Evolutionary conservation across 2,113 vertebrate species (phyloP).

Genomic region (Nothobranchius furzeri): DNA sequence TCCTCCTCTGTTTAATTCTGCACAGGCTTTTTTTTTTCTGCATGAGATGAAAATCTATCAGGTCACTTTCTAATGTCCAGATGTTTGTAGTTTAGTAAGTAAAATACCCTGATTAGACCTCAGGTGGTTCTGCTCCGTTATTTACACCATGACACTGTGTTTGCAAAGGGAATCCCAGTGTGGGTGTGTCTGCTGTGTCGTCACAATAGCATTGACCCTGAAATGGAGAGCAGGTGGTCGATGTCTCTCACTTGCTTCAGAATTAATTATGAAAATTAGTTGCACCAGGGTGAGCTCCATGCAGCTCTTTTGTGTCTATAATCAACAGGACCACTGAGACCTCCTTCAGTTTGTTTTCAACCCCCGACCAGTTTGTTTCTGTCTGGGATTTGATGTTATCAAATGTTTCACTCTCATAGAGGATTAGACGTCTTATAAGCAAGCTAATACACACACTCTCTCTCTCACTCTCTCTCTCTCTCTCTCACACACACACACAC

Average conservation of each 20-base stretch:
- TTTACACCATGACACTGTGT: slow-evolving; percentile 23
- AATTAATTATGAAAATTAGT: slow-evolving; percentile 75
- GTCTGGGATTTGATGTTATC: slow-evolving; percentile 6
- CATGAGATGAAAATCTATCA: slow-evolving; percentile 31
- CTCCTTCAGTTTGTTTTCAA: background rate
- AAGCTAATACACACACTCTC: slow-evolving; percentile 23
- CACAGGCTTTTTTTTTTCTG: slow-evolving; percentile 32
- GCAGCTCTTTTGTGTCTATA: slow-evolving; percentile 39
- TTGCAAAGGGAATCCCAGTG: slow-evolving; percentile 52
- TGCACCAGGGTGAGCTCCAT: slow-evolving; percentile 47
- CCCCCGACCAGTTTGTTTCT: background rate
- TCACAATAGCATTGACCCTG: slow-evolving; percentile 45
- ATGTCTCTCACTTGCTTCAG: slow-evolving; percentile 47
- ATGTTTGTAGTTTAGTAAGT: background rate
- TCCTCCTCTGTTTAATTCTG: too few relatives aligned
- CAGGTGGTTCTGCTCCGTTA: slow-evolving; percentile 17
- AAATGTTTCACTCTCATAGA: slow-evolving; percentile 36
- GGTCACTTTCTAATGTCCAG: too few relatives aligned
- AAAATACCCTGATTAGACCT: slow-evolving; percentile 16
- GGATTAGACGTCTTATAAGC: slow-evolving; percentile 42
- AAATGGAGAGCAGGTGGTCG: slow-evolving; percentile 73
- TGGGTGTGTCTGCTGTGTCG: slow-evolving; percentile 60
- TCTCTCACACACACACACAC: slow-evolving; percentile 12
- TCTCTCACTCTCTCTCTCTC: too few relatives aligned
- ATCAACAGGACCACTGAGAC: slow-evolving; percentile 17